phyloP scores from a whole-genome alignment of 2,797 vertebrate species.

The Sparus aurata region DNA sequence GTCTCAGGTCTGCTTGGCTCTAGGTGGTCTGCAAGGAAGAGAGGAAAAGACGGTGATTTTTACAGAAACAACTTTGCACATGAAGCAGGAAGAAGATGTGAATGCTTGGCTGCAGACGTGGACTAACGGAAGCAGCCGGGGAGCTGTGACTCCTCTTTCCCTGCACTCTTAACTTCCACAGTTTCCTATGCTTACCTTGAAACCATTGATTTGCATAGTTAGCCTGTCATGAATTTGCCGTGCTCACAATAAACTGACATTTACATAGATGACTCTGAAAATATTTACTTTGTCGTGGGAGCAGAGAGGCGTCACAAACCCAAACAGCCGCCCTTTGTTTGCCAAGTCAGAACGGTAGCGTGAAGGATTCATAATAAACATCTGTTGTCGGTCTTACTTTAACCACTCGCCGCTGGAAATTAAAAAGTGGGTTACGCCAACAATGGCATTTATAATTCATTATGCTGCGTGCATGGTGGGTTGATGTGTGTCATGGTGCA shows the following conservation, averaged over 20 bases:
- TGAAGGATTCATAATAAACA: neutral
- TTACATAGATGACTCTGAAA: slow-evolving; percentile 25
- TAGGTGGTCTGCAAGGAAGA: slow-evolving; percentile 61
- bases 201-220: slow-evolving; percentile 33
- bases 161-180: neutral
- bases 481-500: too few relatives aligned
- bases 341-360: too few relatives aligned
- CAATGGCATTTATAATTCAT: slow-evolving; percentile 12
- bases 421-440: neutral
- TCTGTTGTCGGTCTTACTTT: neutral
- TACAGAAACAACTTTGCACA: too few relatives aligned
- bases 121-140: too few relatives aligned
- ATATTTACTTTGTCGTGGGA: slow-evolving; percentile 14
- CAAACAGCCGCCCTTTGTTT: neutral
- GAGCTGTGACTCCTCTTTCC: neutral
- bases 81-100: too few relatives aligned
- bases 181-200: neutral
- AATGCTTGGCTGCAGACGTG: neutral
- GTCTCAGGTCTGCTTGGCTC: neutral
- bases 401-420: neutral
- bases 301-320: neutral
- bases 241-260: slow-evolving; percentile 21
- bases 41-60: neutral
- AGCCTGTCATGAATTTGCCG: too few relatives aligned
- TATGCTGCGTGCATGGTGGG: too few relatives aligned